Evolutionary conservation across 2,888 invertebrate genomes (phyloP), one percentile per base, ranked within the genome.

Genomic region (Cheilosia scutellata): DNA sequence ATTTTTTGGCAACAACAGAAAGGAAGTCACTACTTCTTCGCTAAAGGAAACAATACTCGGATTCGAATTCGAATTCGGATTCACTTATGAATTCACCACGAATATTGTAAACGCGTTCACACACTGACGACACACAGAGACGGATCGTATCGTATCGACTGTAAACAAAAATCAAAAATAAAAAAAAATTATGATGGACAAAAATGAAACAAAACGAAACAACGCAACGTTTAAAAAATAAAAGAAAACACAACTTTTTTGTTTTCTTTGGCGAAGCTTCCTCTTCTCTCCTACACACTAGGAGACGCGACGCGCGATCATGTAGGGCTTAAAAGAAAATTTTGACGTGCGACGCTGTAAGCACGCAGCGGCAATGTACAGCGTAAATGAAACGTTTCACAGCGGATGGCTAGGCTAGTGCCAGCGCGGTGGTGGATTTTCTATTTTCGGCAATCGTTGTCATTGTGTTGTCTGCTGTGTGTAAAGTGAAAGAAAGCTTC

Each of bases 401-500:
- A 57, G 76, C 76, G 76, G 66, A 76, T 62, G 68, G 62, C 51
- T 68, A 47, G 40, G 9, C 40, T 40, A 9, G 11, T 40, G n/a
- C n/a, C n/a, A 40, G 63, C 40, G 58, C 80, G 66, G 75, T 75
- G 58, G 63, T 80, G 29, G 74, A 66, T 72, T 86, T 86, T 86
- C 86, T 86, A 82, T 86, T 86, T 86, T 86, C 72, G 86, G 86
- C 76, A 55, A 63, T 86, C 68, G 63, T 65, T 78, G 72, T 62
- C 80, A 66, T 58, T 62, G 57, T 71, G 40, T 27, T 70, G 51
- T 75, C 33, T 65, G 42, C 29, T 33, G 75, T 71, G 31, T 74
- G 68, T 72, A 68, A 79, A 60, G 66, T 68, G 66, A 80, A 86
- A 86, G 86, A 86, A 86, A 82, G 82, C 86, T 86, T 86, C 86